A percentile compares a stretch with the other conserved stretches of the same genome.
Conservation (phyloP, 1,140 invertebrate species). For the Theocolax elegans region DNA sequence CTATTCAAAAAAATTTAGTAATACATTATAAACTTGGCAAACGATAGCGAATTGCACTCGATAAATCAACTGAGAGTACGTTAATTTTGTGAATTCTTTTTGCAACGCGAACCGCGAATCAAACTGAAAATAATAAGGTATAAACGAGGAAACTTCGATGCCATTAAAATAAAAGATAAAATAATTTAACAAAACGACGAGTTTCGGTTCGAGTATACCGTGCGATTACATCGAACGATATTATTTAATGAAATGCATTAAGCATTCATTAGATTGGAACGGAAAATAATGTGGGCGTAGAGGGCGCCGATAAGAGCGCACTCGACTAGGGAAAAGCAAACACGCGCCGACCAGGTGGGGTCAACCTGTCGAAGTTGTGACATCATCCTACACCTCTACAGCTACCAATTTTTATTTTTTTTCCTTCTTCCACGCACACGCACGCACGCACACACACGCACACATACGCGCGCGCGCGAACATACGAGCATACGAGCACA, state of each 20-base stretch:
- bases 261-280: conserved; percentile 22
- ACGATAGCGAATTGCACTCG: too few species aligned
- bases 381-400: conserved; percentile 33
- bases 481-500: too few species aligned
- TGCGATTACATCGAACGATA: neutral
- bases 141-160: too few species aligned
- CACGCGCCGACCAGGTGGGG: conserved; percentile 21
- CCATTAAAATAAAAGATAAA: conserved; percentile 4
- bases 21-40: too few species aligned
- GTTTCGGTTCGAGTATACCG: too few species aligned
- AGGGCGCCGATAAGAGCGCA: conserved; percentile 17
- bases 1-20: too few species aligned
- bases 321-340: conserved; percentile 30
- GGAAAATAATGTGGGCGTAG: conserved; percentile 1
- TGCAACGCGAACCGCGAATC: too few species aligned
- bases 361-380: conserved; percentile 35
- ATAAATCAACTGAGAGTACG: too few species aligned
- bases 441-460: neutral
- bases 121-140: too few species aligned
- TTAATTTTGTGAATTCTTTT: too few species aligned
- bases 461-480: neutral
- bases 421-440: neutral
- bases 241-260: conserved; percentile 33
- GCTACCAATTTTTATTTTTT: conserved; percentile 30
- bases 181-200: neutral